phyloP scores from a whole-genome alignment of 2,113 vertebrate genomes.

The Nothoprocta pentlandii region DNA sequence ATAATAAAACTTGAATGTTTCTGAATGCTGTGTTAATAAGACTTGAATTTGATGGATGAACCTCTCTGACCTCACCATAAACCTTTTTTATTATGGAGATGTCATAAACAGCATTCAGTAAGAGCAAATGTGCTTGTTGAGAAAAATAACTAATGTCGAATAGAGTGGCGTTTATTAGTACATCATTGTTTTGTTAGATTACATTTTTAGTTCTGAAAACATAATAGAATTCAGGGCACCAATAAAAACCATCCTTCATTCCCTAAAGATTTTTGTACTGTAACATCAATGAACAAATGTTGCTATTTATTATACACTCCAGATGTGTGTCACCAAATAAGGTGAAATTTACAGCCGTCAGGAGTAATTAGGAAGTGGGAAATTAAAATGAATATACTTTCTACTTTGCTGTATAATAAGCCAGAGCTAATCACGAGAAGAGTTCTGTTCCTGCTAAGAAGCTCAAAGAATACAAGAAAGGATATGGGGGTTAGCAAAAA shows the following conservation, averaged over 20 bases:
- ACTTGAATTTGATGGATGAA: slow-evolving; percentile 28
- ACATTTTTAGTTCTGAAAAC: not conserved
- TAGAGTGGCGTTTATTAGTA: not conserved
- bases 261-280: not conserved
- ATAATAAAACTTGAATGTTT: slow-evolving; percentile 39
- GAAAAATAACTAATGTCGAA: not conserved
- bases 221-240: slow-evolving; percentile 22
- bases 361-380: not conserved
- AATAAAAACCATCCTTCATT: not conserved
- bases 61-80: not conserved
- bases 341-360: not conserved
- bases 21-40: slow-evolving; percentile 22
- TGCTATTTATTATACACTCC: not conserved
- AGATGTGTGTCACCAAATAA: not conserved
- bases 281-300: not conserved
- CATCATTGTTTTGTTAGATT: not conserved
- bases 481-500: not conserved
- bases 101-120: slow-evolving; percentile 16
- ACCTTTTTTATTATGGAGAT: slow-evolving; percentile 26
- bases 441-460: not conserved
- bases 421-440: not conserved
- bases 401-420: not conserved
- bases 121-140: not conserved
- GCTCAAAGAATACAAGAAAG: not conserved
- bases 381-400: not conserved